Evolutionary conservation across 1,140 invertebrate species (phyloP).

Genomic region (Ips typographus): DNA sequence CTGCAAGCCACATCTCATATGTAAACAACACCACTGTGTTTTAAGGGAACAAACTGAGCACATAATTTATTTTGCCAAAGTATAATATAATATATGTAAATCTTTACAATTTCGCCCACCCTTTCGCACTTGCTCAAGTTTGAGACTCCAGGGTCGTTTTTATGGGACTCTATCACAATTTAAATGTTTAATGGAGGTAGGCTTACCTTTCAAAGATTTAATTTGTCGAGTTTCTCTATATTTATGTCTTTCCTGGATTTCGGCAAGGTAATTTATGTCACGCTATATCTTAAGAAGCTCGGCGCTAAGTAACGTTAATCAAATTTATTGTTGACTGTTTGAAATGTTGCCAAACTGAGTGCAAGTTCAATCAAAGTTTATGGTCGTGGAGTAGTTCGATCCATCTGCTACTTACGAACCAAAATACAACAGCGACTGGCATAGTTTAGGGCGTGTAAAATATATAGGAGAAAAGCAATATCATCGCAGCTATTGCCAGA

Average conservation of each 20-base stretch:
- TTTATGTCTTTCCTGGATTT: background rate
- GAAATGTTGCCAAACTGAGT: background rate
- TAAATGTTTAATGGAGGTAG: constrained; percentile 30
- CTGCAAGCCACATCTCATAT: constrained; percentile 17
- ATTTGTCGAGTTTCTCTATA: constrained; percentile 17
- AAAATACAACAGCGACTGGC: background rate
- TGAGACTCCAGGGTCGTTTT: constrained; percentile 26
- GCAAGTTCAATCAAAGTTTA: background rate
- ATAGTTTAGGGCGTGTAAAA: background rate
- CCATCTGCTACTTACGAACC: constrained; percentile 1
- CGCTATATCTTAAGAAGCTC: background rate
- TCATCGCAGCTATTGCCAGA: constrained; percentile 16
- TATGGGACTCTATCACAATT: constrained; percentile 28
- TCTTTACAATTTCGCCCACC: constrained; percentile 14
- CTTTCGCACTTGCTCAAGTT: constrained; percentile 16
- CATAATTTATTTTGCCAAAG: constrained; percentile 29
- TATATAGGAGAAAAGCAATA: constrained; percentile 16
- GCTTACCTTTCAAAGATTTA: constrained; percentile 25
- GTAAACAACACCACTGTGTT: constrained; percentile 32
- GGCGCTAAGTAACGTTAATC: too few relatives aligned
- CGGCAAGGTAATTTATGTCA: background rate
- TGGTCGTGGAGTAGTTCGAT: background rate
- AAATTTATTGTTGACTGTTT: too few relatives aligned
- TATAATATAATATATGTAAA: constrained; percentile 24
- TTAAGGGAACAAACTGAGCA: constrained; percentile 19